Evolutionary conservation across 2,888 invertebrate species (phyloP).

Genomic region (Tolmerus cingulatus): DNA sequence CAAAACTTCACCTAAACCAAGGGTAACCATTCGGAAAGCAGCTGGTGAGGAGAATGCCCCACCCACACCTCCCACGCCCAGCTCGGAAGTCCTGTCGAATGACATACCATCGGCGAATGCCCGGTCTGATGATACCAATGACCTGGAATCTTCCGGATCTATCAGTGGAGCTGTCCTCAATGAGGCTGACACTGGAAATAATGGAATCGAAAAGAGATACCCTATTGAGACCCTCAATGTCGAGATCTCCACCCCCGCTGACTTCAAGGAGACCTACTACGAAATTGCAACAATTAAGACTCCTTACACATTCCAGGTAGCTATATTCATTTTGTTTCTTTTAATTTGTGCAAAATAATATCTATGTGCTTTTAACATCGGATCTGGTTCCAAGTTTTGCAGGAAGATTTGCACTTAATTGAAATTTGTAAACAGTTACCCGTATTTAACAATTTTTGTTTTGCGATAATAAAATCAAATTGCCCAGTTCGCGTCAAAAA

Average conservation of each 20-base stretch:
- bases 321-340: slow-evolving; percentile 48
- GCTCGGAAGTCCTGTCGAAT: slow-evolving; percentile 47
- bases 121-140: slow-evolving; percentile 67
- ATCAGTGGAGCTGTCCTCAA: slow-evolving; percentile 69
- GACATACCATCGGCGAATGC: slow-evolving; percentile 66
- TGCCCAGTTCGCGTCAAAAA: too few species aligned
- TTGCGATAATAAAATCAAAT: too few species aligned
- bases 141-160: slow-evolving; percentile 79
- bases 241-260: slow-evolving; percentile 86
- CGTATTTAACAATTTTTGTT: too few species aligned
- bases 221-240: slow-evolving; percentile 85
- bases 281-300: slow-evolving; percentile 91
- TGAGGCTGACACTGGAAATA: slow-evolving; percentile 69
- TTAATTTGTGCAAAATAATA: neutral
- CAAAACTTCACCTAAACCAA: slow-evolving; percentile 87
- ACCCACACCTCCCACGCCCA: slow-evolving; percentile 54
- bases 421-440: too few species aligned
- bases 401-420: too few species aligned
- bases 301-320: slow-evolving; percentile 88
- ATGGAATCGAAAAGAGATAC: slow-evolving; percentile 69
- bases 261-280: slow-evolving; percentile 85
- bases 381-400: too few species aligned
- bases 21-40: slow-evolving; percentile 80
- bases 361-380: too few species aligned
- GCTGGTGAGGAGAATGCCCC: slow-evolving; percentile 61